These are phyloP conservation scores for Temnothorax ravouxi DNA, from an alignment of 2,888 invertebrate genomes.

Conservation along the genomic window DNA sequence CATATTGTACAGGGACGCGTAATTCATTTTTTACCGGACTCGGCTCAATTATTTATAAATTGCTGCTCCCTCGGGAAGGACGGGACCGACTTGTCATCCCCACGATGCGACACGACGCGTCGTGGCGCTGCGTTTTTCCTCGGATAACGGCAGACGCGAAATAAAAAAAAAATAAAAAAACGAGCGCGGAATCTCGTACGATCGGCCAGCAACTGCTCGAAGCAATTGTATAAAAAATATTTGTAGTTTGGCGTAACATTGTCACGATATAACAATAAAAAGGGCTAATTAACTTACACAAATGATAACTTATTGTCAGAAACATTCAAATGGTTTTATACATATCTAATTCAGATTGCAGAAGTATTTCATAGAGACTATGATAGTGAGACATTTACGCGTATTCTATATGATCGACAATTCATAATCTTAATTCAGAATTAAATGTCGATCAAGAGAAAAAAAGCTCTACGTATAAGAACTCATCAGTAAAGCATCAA, in stretches of 20 bases:
- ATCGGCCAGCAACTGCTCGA: not conserved
- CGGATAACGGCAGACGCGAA: conserved; percentile 57
- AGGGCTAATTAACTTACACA: not conserved
- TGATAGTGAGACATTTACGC: not conserved
- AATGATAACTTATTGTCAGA: not conserved
- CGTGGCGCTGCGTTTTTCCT: conserved; percentile 38
- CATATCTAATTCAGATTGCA: not conserved
- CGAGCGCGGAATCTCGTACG: not conserved
- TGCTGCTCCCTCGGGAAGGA: conserved; percentile 84
- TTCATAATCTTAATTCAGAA: conserved; percentile 2
- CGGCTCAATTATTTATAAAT: conserved; percentile 87
- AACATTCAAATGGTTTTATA: not conserved
- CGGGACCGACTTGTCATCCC: conserved; percentile 72
- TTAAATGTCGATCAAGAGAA: conserved; percentile 19
- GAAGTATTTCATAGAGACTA: not conserved
- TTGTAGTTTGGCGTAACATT: conserved; percentile 23
- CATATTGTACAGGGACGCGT: conserved; percentile 86
- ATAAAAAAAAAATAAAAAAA: conserved; percentile 66
- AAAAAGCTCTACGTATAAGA: conserved; percentile 36
- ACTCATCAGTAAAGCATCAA: conserved; percentile 31
- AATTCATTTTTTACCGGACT: conserved; percentile 87
- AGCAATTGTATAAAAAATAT: conserved; percentile 4
- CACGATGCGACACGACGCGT: conserved; percentile 50
- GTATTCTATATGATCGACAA: not conserved
- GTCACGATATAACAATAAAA: not conserved